Conservation (phyloP, 2,888 invertebrate genomes). For the Aleiodes leptofemur region DNA sequence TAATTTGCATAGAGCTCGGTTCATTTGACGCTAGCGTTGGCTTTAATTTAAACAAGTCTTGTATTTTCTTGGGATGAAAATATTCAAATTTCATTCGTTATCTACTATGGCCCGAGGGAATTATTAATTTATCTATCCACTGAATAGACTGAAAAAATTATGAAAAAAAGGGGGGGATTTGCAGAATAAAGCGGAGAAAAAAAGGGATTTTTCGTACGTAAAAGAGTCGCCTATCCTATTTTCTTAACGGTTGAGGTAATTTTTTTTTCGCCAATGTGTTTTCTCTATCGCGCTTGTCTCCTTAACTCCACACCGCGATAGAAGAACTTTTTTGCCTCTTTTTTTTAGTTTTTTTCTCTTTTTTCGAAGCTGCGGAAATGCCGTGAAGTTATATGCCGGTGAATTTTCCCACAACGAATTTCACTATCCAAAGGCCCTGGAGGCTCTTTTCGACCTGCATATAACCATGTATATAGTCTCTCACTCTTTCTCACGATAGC, state of each 20-base stretch:
- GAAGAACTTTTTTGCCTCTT: constrained; percentile 37
- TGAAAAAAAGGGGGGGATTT: constrained; percentile 27
- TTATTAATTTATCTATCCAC: constrained; percentile 49
- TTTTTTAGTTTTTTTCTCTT: constrained; percentile 1
- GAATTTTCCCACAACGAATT: constrained; percentile 34
- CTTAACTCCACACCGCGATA: constrained; percentile 36
- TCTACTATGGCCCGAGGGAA: constrained; percentile 59
- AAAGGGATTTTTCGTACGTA: constrained; percentile 5
- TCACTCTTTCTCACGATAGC: constrained; percentile 5
- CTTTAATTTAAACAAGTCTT: background rate
- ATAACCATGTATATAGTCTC: constrained; percentile 11
- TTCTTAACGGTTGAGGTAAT: constrained; percentile 51
- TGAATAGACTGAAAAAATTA: constrained; percentile 24
- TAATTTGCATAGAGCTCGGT: constrained; percentile 68
- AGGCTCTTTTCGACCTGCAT: constrained; percentile 42
- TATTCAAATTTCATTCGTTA: constrained; percentile 64
- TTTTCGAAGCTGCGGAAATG: constrained; percentile 34
- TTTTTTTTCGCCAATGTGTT: constrained; percentile 46
- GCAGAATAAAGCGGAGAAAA: constrained; percentile 40
- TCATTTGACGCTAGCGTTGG: background rate
- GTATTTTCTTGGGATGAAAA: constrained; percentile 50
- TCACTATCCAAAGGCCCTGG: constrained; percentile 36
- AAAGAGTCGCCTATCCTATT: constrained; percentile 21
- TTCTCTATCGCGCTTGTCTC: constrained; percentile 31
- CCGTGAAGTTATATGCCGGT: constrained; percentile 41